Base-by-base conservation (phyloP, 92 coral and sea anemone genomes). In the Chrysogorgia sp. region DNA sequence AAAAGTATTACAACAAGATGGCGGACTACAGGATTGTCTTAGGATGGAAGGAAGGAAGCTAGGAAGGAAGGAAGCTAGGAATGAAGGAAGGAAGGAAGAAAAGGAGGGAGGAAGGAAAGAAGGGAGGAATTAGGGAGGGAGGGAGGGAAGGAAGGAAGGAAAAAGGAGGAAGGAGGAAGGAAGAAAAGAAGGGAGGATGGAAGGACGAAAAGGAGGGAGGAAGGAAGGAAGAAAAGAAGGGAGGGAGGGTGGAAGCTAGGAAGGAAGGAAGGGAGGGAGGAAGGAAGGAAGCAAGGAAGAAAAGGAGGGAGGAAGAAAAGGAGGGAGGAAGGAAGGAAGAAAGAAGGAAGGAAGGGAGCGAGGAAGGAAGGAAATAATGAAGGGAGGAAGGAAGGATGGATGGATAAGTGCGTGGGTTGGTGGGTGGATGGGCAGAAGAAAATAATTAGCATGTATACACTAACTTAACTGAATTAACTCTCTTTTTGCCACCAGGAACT, bases 401-500 rank as follows among this genome's bases (percentile, higher is more conserved):
- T n/a, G n/a, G n/a, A n/a, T n/a, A n/a, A n/a, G n/a, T n/a, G n/a
- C n/a, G n/a, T n/a, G n/a, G n/a, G n/a, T n/a, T n/a, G n/a, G n/a
- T n/a, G n/a, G n/a, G n/a, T n/a, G n/a, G n/a, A n/a, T n/a, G n/a
- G n/a, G n/a, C n/a, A n/a, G n/a, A n/a, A n/a, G n/a, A n/a, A n/a
- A n/a, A n/a, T n/a, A n/a, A n/a, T n/a, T n/a, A n/a, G n/a, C n/a
- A n/a, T n/a, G n/a, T n/a, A n/a, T n/a, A n/a, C n/a, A n/a, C n/a
- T 17, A 10, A 32, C 47, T 10, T 14, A 37, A 4, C 12, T 64
- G 6, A 26, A 2, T 37, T 37, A 12, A 12, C 6, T 37, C 12
- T 13, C 7, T 40, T 25, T 17, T 41, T 72, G n/a, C 35, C 29
- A 32, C 0, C 40, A 96, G 99, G 75, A 84, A 67, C 88, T 96